Percentiles rank a stretch among this genome's conserved stretches.
phyloP scores from a whole-genome alignment of 2,113 vertebrate species.

The Nyctibius bracteatus region DNA sequence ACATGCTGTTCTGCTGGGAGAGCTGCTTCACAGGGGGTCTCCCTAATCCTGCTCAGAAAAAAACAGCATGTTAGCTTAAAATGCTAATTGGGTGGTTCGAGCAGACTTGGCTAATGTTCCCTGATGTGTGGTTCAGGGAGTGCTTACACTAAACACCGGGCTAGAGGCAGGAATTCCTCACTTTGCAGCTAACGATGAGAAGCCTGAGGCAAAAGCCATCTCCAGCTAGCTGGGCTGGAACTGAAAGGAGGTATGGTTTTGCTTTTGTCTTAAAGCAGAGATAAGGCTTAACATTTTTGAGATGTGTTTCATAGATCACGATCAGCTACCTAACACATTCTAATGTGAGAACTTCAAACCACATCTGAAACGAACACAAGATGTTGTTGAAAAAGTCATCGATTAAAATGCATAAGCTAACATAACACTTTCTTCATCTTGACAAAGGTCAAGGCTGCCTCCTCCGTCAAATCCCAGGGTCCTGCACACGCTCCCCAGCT shows the following conservation, averaged over 20 bases:
- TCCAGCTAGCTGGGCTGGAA: background rate
- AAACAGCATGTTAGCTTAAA: background rate
- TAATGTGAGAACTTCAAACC: background rate
- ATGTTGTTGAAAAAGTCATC: background rate
- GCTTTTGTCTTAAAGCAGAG: background rate
- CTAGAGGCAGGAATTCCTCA: background rate
- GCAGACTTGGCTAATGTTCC: background rate
- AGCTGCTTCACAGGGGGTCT: background rate
- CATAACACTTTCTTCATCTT: background rate
- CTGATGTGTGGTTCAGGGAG: background rate
- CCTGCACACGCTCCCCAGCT: background rate
- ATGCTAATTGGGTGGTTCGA: background rate
- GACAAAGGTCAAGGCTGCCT: background rate
- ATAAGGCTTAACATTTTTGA: background rate
- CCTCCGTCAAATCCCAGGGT: background rate
- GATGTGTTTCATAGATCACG: background rate
- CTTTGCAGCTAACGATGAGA: background rate
- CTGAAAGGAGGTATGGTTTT: background rate
- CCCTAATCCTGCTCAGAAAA: background rate
- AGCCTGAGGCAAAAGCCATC: background rate
- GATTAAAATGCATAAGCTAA: background rate
- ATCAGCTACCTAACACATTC: background rate
- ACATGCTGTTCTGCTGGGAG: background rate
- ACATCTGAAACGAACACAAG: background rate
- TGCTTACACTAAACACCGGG: background rate